phyloP scores from a whole-genome alignment of 2,888 invertebrate genomes.

The Autographa pulchrina region DNA sequence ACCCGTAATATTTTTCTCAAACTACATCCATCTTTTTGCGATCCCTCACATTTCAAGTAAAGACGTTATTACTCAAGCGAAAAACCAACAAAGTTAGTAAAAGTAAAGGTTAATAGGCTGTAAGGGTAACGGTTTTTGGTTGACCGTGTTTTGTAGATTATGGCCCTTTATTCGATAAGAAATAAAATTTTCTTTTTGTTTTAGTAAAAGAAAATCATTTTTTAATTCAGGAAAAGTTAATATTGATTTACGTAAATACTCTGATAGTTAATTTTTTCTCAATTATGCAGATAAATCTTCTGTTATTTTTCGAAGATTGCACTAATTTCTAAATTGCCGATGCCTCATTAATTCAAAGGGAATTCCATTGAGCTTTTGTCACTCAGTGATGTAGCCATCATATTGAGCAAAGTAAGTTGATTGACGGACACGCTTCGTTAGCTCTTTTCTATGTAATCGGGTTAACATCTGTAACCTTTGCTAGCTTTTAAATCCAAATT shows the following conservation, averaged over 20 bases:
- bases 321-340: neutral
- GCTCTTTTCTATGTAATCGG: conserved; percentile 22
- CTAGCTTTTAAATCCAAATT: conserved; percentile 9
- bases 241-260: neutral
- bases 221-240: neutral
- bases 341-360: neutral
- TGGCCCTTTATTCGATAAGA: neutral
- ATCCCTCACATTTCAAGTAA: neutral
- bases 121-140: conserved; percentile 29
- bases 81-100: conserved; percentile 28
- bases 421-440: conserved; percentile 30
- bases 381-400: conserved; percentile 14
- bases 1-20: neutral
- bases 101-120: conserved; percentile 21
- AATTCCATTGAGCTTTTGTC: conserved; percentile 16
- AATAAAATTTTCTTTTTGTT: neutral
- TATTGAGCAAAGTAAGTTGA: neutral
- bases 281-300: neutral
- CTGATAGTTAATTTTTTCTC: neutral
- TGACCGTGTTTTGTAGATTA: conserved; percentile 12
- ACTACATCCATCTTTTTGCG: neutral
- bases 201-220: neutral
- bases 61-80: conserved; percentile 13
- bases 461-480: conserved; percentile 24
- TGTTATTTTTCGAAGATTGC: neutral